Percentiles rank a stretch among this genome's conserved stretches.
Evolutionary conservation across 92 coral and sea anemone genomes (phyloP).

Genomic region (Porites divaricata): DNA sequence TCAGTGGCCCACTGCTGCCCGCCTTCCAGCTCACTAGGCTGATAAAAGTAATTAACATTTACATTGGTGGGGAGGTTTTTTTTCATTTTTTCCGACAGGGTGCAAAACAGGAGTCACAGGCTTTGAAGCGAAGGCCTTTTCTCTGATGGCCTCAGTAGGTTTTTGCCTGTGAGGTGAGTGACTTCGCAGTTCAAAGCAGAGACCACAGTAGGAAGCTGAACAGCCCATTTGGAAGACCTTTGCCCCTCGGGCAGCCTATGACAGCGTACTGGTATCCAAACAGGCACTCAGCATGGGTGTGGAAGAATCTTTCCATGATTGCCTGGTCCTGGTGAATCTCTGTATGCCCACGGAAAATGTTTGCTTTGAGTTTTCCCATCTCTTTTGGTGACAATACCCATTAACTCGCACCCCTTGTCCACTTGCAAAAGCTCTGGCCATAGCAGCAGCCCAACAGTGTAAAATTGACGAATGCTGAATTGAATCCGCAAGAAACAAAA

Average conservation of each 20-base stretch:
- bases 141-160: no score
- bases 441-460: neutral
- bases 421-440: slow-evolving; percentile 45
- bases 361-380: neutral
- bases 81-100: slow-evolving; percentile 12
- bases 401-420: slow-evolving; percentile 19
- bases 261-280: slow-evolving; percentile 30
- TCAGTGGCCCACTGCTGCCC: slow-evolving; percentile 29
- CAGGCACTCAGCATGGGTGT: slow-evolving; percentile 11
- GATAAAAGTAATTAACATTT: slow-evolving; percentile 8
- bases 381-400: slow-evolving; percentile 9
- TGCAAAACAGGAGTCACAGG: no score
- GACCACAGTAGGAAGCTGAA: slow-evolving; percentile 12
- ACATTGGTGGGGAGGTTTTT: no score
- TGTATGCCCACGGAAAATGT: neutral
- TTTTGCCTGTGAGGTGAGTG: neutral
- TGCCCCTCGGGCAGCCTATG: neutral
- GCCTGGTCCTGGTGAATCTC: slow-evolving; percentile 5
- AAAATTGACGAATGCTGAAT: neutral
- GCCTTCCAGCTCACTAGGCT: slow-evolving; percentile 29
- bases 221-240: slow-evolving; percentile 12
- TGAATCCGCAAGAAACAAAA: no score
- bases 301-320: neutral
- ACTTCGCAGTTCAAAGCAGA: slow-evolving; percentile 19
- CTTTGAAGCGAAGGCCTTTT: neutral